Conservation (phyloP, 35 echinoderm and acorn worm species). For the Ophiothrix spiculata region DNA sequence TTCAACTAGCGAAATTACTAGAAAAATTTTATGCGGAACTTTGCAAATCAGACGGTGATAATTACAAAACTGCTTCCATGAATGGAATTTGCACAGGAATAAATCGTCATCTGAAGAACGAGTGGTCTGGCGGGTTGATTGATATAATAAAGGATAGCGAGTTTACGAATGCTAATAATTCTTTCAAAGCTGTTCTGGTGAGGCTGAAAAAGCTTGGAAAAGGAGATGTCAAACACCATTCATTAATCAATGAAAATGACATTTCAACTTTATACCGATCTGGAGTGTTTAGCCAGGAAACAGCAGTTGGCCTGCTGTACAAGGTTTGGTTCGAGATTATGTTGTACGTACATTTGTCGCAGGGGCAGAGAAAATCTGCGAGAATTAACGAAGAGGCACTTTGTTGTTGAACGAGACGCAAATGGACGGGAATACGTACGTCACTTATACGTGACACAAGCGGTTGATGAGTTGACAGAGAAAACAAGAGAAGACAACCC, state of each 20-base stretch:
- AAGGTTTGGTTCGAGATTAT: background rate
- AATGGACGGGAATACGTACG: background rate
- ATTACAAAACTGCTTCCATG: background rate
- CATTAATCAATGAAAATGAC: background rate
- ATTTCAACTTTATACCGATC: background rate
- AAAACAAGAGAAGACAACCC: background rate
- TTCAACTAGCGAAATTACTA: background rate
- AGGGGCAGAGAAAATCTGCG: background rate
- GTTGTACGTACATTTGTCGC: background rate
- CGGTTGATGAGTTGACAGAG: background rate
- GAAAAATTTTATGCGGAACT: conserved; percentile 6
- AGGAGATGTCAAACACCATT: background rate
- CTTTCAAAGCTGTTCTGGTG: background rate
- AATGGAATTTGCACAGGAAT: background rate
- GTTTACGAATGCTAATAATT: background rate
- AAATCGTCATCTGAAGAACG: conserved; percentile 2
- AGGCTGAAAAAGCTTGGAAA: conserved; percentile 1
- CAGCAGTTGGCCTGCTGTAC: background rate
- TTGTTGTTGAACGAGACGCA: background rate
- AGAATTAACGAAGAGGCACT: background rate
- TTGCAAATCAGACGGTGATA: background rate
- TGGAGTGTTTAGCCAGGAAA: background rate
- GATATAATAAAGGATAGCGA: conserved; percentile 11
- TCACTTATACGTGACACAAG: too few species aligned
- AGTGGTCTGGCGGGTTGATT: background rate